Evolutionary conservation across 2,113 vertebrate genomes (phyloP), one percentile per base, ranked within the genome.

Genomic region (Pterocles gutturalis): DNA sequence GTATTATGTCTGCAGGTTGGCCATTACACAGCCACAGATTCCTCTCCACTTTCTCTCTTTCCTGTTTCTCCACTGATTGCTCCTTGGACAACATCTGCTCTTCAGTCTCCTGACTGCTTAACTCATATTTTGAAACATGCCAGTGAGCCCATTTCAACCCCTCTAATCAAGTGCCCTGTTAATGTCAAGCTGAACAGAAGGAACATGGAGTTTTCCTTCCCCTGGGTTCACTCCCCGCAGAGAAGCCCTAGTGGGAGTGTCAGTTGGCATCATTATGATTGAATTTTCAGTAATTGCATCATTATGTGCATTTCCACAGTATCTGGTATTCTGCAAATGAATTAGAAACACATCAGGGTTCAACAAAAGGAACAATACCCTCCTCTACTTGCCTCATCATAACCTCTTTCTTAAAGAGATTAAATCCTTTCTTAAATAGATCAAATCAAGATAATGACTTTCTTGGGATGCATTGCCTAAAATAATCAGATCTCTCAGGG

Each of bases 361-460:
- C 83, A 83, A 94, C 61, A 97, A 86, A 90, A 89, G 72, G 21
- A 95, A 31, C 34, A 83, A 71, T 49, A 83, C 26, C 29, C 14
- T 96, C 17, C 55, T 81, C 72, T 90, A 55, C 48, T 93, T 90
- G 51, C 57, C 48, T 92, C n/a, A 38, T 87, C 58, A 89, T 81
- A 89, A 80, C 69, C 41, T 83, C 77, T 76, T 93, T 84, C 65
- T 89, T 91, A 87, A 96, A 87, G 38, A 90, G 72, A 92, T 93
- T 85, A 95, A 94, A 93, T 87, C 51, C 71, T 51, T 93, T 93
- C 66, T 86, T 94, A 93, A 93, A 93, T 17, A 95, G 86, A 81
- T 81, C 64, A 96, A 89, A 93, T 87, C 51, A 57, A 73, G 80
- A 93, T 92, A 95, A 92, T 93, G 94, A 89, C 38, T 81, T 97